Evolutionary conservation across 1,140 invertebrate genomes (phyloP).

Genomic region (Macrobrachium rosenbergii): DNA sequence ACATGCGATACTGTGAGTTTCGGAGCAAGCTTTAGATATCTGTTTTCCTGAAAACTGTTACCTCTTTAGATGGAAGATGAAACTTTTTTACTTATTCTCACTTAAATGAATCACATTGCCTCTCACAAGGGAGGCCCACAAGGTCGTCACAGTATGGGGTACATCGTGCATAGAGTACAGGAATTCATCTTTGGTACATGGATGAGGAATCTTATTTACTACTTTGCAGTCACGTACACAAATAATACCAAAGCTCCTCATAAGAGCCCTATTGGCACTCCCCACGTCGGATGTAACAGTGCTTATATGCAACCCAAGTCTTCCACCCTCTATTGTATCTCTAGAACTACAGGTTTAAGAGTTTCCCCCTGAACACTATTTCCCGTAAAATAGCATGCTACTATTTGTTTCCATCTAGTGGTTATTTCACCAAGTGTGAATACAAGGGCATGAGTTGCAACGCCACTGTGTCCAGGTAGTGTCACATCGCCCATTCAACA

Average conservation of each 20-base stretch:
- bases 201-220: conserved; percentile 7
- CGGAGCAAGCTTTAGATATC: background rate
- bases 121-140: too few species aligned
- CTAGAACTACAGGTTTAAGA: conserved; percentile 8
- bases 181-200: conserved; percentile 15
- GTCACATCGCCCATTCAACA: background rate
- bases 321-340: background rate
- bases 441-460: conserved; percentile 1
- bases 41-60: conserved; percentile 1
- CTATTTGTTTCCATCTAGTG: conserved; percentile 21
- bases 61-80: background rate
- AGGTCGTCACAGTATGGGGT: conserved; percentile 3
- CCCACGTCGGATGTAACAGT: conserved; percentile 6
- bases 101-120: background rate
- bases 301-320: conserved; percentile 8
- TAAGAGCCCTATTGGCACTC: background rate
- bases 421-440: background rate
- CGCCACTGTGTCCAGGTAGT: background rate
- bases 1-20: conserved; percentile 11
- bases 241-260: background rate
- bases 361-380: background rate
- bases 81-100: background rate
- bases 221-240: conserved; percentile 1
- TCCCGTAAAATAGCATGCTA: too few species aligned
- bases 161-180: conserved; percentile 11